These are phyloP conservation scores for Morelia viridis DNA, from an alignment of 2,797 vertebrate species.

Conservation along the genomic window DNA sequence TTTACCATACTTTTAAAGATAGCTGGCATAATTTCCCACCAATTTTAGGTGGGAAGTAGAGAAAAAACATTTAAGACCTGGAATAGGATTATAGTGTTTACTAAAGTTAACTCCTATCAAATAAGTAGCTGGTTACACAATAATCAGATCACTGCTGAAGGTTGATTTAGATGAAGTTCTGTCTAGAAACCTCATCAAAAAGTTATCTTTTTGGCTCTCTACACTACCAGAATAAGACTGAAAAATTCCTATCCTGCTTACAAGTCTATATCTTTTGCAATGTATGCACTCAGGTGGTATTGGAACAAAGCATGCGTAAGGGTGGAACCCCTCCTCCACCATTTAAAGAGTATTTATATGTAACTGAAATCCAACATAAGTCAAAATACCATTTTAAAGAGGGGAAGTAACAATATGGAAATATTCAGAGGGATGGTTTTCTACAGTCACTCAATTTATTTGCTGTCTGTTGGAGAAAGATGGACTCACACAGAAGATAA, in stretches of 20 bases:
- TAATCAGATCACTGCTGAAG: background rate
- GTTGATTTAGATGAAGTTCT: background rate
- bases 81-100: too few relatives aligned
- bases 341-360: background rate
- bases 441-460: accelerated
- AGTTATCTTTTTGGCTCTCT: background rate
- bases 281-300: background rate
- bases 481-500: background rate
- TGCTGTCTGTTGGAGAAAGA: accelerated
- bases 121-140: background rate
- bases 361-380: background rate
- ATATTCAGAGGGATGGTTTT: background rate
- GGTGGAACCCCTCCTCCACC: background rate
- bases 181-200: background rate
- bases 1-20: too few relatives aligned
- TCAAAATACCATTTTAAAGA: background rate
- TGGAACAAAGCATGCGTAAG: background rate
- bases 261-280: background rate
- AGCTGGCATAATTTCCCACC: too few relatives aligned
- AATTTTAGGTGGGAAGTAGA: too few relatives aligned
- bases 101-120: accelerated
- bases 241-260: background rate
- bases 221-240: background rate
- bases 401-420: background rate
- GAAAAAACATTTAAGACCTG: too few relatives aligned